Percentiles rank a stretch among this genome's conserved stretches.
phyloP scores from a whole-genome alignment of 2,113 vertebrate genomes.

The Todiramphus saurophagus region DNA sequence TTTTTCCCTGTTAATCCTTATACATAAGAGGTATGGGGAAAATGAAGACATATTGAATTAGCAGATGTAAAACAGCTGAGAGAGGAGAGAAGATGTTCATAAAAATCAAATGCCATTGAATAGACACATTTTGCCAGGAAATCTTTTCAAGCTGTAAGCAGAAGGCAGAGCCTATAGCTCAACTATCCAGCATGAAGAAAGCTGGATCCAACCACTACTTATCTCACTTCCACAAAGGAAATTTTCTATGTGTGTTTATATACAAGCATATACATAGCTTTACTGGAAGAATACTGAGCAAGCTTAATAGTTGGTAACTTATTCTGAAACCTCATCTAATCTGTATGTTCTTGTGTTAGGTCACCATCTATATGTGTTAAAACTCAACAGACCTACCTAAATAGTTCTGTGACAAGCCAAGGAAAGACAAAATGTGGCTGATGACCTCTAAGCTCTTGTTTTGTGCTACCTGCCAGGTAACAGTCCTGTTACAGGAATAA shows the following conservation, averaged over 20 bases:
- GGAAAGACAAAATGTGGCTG: background rate
- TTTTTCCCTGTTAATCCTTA: conserved; percentile 29
- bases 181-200: background rate
- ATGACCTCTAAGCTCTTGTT: background rate
- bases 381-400: background rate
- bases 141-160: background rate
- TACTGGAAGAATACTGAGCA: background rate
- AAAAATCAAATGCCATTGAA: conserved; percentile 7
- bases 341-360: background rate
- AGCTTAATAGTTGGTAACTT: background rate
- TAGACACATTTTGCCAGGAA: background rate
- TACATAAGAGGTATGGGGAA: background rate
- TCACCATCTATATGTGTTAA: background rate
- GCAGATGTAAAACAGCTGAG: background rate
- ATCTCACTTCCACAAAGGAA: background rate
- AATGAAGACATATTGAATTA: background rate
- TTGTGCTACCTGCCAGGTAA: background rate
- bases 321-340: background rate
- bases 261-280: background rate
- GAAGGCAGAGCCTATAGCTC: background rate
- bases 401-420: background rate
- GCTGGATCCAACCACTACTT: background rate
- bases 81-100: background rate
- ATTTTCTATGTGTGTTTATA: background rate
- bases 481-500: background rate